phyloP scores from a whole-genome alignment of 1,140 invertebrate species.

The Ylistrum balloti region DNA sequence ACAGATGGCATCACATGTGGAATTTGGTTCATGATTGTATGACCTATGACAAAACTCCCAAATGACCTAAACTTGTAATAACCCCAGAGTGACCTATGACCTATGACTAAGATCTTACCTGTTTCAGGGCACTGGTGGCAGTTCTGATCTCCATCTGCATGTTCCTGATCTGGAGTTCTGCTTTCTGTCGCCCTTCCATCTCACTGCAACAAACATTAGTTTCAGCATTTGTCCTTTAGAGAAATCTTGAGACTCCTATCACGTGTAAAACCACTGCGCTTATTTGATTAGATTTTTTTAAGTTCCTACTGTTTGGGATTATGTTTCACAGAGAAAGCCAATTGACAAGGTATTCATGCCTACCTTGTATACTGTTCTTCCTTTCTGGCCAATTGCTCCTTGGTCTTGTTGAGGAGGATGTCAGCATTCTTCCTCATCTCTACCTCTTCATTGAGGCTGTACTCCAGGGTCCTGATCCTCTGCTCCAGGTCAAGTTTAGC shows the following conservation, averaged over 20 bases:
- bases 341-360: neutral
- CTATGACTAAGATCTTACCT: constrained; percentile 65
- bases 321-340: too few relatives aligned
- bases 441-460: constrained; percentile 76
- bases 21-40: too few relatives aligned
- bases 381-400: constrained; percentile 77
- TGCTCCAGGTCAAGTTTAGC: constrained; percentile 78
- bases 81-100: too few relatives aligned
- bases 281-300: too few relatives aligned
- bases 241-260: too few relatives aligned
- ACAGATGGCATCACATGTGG: too few relatives aligned
- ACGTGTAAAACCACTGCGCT: too few relatives aligned
- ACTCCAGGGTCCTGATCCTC: constrained; percentile 76
- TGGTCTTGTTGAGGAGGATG: constrained; percentile 75
- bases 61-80: too few relatives aligned
- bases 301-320: too few relatives aligned
- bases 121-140: constrained; percentile 73
- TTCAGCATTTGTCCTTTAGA: neutral
- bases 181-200: constrained; percentile 77
- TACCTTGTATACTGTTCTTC: constrained; percentile 78
- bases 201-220: constrained; percentile 68
- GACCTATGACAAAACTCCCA: too few relatives aligned
- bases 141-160: constrained; percentile 78
- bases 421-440: constrained; percentile 80
- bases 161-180: constrained; percentile 78